Evolutionary conservation across 2,888 invertebrate genomes (phyloP).

Genomic region (Adelognathus sp.): DNA sequence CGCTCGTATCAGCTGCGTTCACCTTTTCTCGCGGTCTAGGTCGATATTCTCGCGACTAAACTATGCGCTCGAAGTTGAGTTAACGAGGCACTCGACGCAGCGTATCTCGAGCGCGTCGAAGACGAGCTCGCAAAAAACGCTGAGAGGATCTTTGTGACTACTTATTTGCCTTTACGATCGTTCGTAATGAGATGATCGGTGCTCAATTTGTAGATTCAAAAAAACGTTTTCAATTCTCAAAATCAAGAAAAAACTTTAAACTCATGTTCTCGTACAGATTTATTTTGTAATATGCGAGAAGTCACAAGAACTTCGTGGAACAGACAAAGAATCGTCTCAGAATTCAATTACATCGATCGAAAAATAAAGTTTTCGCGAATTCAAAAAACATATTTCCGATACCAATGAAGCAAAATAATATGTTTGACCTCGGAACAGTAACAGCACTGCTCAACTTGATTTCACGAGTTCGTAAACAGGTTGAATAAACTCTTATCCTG

Average conservation of each 20-base stretch:
- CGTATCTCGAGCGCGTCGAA: not conserved
- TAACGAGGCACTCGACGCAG: not conserved
- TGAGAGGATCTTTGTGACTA: not conserved
- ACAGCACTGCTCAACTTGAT: not conserved
- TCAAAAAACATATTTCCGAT: not conserved
- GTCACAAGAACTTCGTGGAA: too few relatives aligned
- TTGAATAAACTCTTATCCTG: not conserved
- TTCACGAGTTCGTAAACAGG: not conserved
- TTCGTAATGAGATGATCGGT: not conserved
- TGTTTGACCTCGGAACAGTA: not conserved
- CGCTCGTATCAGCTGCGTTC: not conserved
- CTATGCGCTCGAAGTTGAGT: not conserved
- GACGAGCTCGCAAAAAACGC: not conserved
- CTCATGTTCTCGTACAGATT: not conserved
- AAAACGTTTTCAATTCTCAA: not conserved
- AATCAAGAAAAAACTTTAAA: not conserved
- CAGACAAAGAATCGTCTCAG: too few relatives aligned
- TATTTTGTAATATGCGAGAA: too few relatives aligned
- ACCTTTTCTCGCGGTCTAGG: conserved; percentile 43
- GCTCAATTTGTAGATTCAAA: not conserved
- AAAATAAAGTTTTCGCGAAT: not conserved
- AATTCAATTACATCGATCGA: not conserved
- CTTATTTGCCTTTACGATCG: not conserved
- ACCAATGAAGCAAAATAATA: not conserved
- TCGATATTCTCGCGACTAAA: not conserved